A percentile compares a stretch with the other conserved stretches of the same genome.
Conservation (phyloP, 1,140 invertebrate genomes). For the Drosophila albomicans region DNA sequence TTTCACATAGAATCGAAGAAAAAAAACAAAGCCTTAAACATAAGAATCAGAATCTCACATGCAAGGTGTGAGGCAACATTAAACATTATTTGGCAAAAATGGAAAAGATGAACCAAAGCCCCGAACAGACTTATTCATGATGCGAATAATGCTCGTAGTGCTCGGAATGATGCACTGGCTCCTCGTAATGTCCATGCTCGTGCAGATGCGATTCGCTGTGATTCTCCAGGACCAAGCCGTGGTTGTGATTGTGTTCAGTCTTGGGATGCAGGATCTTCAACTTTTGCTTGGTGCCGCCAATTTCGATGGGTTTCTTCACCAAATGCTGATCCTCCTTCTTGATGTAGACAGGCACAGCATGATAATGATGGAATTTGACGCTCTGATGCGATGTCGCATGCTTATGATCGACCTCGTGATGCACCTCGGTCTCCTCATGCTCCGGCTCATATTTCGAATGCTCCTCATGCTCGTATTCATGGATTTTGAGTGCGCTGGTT, state of each 20-base stretch:
- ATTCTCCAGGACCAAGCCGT: constrained; percentile 87
- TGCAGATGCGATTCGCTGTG: constrained; percentile 86
- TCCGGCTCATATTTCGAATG: constrained; percentile 81
- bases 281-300: constrained; percentile 87
- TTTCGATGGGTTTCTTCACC: constrained; percentile 87
- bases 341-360: constrained; percentile 88
- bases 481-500: constrained; percentile 66
- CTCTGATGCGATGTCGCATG: constrained; percentile 88
- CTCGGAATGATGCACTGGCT: constrained; percentile 75
- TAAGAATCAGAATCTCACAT: constrained; percentile 13
- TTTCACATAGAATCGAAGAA: constrained; percentile 38
- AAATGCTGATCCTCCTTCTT: constrained; percentile 88
- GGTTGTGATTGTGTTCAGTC: constrained; percentile 86
- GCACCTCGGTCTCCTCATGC: constrained; percentile 86
- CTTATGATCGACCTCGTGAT: constrained; percentile 87
- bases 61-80: constrained; percentile 28
- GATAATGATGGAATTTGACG: constrained; percentile 88
- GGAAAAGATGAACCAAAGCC: constrained; percentile 6
- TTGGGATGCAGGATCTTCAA: constrained; percentile 87
- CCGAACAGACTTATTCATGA: constrained; percentile 55
- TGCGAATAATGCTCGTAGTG: constrained; percentile 80
- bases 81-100: constrained; percentile 62
- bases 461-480: constrained; percentile 68
- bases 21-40: constrained; percentile 47
- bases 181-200: constrained; percentile 84